Percentiles rank a stretch among this genome's conserved stretches.
Conservation (phyloP, 2,888 invertebrate species). For the Spodoptera littoralis region DNA sequence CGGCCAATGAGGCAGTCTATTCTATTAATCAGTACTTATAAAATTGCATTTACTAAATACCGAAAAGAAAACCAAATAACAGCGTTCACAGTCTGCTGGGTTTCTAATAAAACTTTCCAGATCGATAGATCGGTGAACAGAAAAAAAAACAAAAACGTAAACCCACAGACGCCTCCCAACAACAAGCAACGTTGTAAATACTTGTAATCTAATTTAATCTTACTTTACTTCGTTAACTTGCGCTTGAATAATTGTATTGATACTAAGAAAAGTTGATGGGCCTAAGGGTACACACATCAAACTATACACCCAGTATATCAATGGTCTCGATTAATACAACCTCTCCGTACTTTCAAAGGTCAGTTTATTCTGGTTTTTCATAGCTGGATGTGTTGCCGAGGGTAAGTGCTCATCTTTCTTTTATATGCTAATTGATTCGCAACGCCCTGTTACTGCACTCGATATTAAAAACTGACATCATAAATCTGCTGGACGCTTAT, state of each 20-base stretch:
- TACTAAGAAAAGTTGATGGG: constrained; percentile 35
- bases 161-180: constrained; percentile 1
- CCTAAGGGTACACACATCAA: constrained; percentile 8
- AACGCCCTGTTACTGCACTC: constrained; percentile 47
- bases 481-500: constrained; percentile 36
- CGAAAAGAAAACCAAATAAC: neutral
- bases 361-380: neutral
- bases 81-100: neutral
- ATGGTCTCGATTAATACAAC: neutral
- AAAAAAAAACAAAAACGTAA: constrained; percentile 6
- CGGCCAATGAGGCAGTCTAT: too few species aligned
- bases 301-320: too few species aligned
- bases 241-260: constrained; percentile 53
- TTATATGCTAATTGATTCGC: constrained; percentile 61
- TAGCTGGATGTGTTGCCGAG: neutral
- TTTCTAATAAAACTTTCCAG: constrained; percentile 35
- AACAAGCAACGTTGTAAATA: constrained; percentile 41
- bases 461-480: constrained; percentile 49
- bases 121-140: constrained; percentile 16
- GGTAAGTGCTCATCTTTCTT: constrained; percentile 28
- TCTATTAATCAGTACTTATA: too few species aligned
- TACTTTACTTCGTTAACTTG: constrained; percentile 32
- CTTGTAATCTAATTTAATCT: constrained; percentile 54
- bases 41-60: too few species aligned
- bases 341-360: neutral